Base-by-base conservation (phyloP, 1,140 invertebrate genomes). In the Drosophila persimilis region DNA sequence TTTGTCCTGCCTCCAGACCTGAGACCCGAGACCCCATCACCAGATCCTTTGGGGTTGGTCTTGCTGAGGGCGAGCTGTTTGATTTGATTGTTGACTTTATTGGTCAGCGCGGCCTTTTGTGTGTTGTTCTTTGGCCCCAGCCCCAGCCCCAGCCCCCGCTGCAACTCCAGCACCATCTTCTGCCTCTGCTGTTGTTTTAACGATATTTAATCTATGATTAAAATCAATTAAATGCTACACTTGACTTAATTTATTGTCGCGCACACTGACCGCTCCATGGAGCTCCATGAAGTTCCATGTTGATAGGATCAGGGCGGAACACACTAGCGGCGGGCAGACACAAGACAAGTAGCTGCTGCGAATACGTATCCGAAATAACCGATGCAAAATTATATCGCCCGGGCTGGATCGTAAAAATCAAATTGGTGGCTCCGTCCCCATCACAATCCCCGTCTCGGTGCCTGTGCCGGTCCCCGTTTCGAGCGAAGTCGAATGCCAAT, bases 201-300 rank as follows among this genome's bases (percentile, higher is more conserved):
- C 84, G 83, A 88, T 88, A 88, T 83, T 88, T 88, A 88, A 88
- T 88, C 83, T 88, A 89, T 88, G 83, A 88, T 88, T 83, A 88
- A 83, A 86, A 86, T 86, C 83, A 86, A 86, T 86, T 86, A 86
- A 86, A 83, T 77, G 78, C 83, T 86, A 88, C 83, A 86, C 83
- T 86, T 75, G 83, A 76, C 83, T 86, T 86, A 88, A 86, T 86
- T 86, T 88, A 86, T 86, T 88, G 83, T 86, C 83, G 73, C 81
- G 41, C 47, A 26, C 53, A 61, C 51, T 50, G 47, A 48, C 24
- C 24, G 24, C 24, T 26, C 24, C 24, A 43, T 2, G 20, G 20
- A 20, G 20, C 20, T 20, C 20, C 55, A 9, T 60, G 39, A 15
- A 24, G 41, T 15, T 48, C 41, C 29, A 29, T 17, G 17, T 57